phyloP scores from a whole-genome alignment of 1,140 invertebrate genomes.

The Drosophila watanabei region DNA sequence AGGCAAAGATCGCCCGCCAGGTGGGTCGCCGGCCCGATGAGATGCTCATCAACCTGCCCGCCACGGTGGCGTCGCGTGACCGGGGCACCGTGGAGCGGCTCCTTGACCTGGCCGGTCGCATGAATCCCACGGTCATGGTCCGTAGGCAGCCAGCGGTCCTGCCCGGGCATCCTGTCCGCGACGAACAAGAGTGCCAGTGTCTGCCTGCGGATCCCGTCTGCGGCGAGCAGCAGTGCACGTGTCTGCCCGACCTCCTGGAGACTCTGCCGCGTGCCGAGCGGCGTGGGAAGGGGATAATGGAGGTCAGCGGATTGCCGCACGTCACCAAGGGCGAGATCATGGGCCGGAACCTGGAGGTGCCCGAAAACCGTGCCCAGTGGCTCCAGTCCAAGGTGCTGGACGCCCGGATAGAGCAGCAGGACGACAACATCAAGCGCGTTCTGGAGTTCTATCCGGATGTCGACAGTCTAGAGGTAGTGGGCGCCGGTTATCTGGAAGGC shows the following conservation, averaged over 20 bases:
- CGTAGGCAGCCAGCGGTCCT: slow-evolving; percentile 9
- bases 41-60: slow-evolving; percentile 62
- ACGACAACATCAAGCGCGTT: slow-evolving; percentile 53
- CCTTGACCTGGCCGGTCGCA: slow-evolving; percentile 60
- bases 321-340: slow-evolving; percentile 54
- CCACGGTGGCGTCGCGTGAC: slow-evolving; percentile 52
- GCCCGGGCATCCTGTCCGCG: neutral
- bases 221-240: slow-evolving; percentile 11
- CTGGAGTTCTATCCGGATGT: slow-evolving; percentile 65
- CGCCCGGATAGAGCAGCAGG: slow-evolving; percentile 22
- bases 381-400: slow-evolving; percentile 51
- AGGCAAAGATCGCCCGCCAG: slow-evolving; percentile 42
- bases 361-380: slow-evolving; percentile 43
- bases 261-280: slow-evolving; percentile 64
- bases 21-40: slow-evolving; percentile 48
- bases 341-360: neutral
- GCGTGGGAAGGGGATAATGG: slow-evolving; percentile 5
- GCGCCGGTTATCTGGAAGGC: slow-evolving; percentile 2
- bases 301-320: slow-evolving; percentile 58
- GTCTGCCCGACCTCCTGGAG: slow-evolving; percentile 40
- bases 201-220: neutral
- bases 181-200: slow-evolving; percentile 7
- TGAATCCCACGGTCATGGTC: slow-evolving; percentile 45
- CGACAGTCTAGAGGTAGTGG: slow-evolving; percentile 63
- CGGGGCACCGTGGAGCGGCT: slow-evolving; percentile 60